Percentiles rank a stretch among this genome's conserved stretches.
phyloP scores from a whole-genome alignment of 2,888 invertebrate species.

The Tortricodes alternella region DNA sequence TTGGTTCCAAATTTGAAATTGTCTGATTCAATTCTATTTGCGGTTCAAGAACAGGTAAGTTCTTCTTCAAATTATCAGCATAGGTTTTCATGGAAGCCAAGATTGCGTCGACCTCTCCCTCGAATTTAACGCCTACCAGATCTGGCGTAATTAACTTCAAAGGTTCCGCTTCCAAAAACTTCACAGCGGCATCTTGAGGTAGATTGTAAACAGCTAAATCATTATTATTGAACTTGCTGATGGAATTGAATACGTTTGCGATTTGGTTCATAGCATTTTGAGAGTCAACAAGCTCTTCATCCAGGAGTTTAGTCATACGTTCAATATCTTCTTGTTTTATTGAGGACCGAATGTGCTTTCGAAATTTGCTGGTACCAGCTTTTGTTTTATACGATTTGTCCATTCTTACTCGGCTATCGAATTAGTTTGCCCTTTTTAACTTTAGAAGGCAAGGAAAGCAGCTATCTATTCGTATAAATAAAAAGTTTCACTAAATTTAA shows the following conservation, averaged over 20 bases:
- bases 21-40: constrained; percentile 31
- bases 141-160: constrained; percentile 63
- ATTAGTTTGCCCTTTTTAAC: not conserved
- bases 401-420: constrained; percentile 35
- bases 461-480: too few species aligned
- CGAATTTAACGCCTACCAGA: constrained; percentile 52
- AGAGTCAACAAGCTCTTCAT: constrained; percentile 63
- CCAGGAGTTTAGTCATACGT: constrained; percentile 61
- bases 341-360: constrained; percentile 57
- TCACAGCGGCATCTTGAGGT: constrained; percentile 55
- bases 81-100: constrained; percentile 61
- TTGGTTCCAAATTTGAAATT: constrained; percentile 40
- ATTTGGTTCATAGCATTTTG: constrained; percentile 65
- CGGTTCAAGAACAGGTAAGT: constrained; percentile 39
- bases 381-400: constrained; percentile 28
- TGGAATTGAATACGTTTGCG: constrained; percentile 54
- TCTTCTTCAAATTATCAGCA: constrained; percentile 62
- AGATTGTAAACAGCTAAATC: constrained; percentile 34
- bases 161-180: constrained; percentile 53
- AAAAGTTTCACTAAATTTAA: too few species aligned
- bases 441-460: too few species aligned
- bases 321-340: constrained; percentile 62
- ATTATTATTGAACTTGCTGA: constrained; percentile 30
- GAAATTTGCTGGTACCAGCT: constrained; percentile 44
- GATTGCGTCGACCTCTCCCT: constrained; percentile 58